Evolutionary conservation across 2,797 vertebrate genomes (phyloP), one percentile per base, ranked within the genome.

Genomic region (Pseudochirops cupreus): DNA sequence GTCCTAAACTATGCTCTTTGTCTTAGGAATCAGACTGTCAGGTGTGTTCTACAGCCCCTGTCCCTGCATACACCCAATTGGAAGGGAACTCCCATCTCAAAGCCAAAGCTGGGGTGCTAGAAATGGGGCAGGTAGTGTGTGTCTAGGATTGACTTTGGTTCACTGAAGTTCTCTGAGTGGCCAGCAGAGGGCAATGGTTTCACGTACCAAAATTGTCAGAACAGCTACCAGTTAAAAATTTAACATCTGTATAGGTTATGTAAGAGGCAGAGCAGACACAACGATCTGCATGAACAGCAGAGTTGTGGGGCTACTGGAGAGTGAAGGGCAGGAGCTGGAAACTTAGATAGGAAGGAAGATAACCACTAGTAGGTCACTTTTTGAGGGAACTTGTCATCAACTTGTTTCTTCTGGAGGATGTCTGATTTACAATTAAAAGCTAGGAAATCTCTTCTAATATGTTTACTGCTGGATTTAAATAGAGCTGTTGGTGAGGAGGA

Each of bases 131-230:
- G 18, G n/a, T 39, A 21, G 6, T 82, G 5, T 39, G 5, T 74
- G 16, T 62, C 59, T 12, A 82, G 67, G 29, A 4, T 26, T 50
- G 16, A 46, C 29, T 56, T 87, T 16, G 29, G 28, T 74, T 46
- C 67, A 18, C 0, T 97, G 89, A 29, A 90, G 58, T 95, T 96
- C 93, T 91, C 46, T 54, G 3, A 52, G 92, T 6, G 12, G 89
- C 56, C 96, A 95, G 91, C 11, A 96, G 95, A 56, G 54, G 87
- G 39, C 52, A 67, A 0, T 14, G 46, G 82, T 57, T n/a, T 18
- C 74, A 53, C 91, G 74, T 52, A 2, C 26, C 89, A 39, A 50
- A 28, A 28, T 91, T 46, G 26, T 31, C 12, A 16, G 33, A 39
- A 52, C 91, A 54, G 16, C 18, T 0, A 0, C 24, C 56, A 1